Conservation (phyloP, 2,113 vertebrate species). For the Trinectes maculatus region DNA sequence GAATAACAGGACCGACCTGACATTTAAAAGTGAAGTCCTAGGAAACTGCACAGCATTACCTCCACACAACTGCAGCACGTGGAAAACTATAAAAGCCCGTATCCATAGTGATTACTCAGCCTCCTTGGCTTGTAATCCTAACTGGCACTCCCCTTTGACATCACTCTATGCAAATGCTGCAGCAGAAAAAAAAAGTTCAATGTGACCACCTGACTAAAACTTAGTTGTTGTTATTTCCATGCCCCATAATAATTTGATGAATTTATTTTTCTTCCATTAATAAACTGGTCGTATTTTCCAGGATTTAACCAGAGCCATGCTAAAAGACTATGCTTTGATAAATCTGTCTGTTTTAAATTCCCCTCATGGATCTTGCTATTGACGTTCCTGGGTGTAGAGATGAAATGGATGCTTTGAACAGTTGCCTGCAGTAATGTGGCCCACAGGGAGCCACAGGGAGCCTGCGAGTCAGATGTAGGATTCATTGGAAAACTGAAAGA, state of each 20-base stretch:
- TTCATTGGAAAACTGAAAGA: slow-evolving; percentile 30
- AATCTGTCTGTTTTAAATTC: slow-evolving; percentile 40
- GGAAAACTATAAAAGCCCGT: slow-evolving; percentile 60
- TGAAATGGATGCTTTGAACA: slow-evolving; percentile 46
- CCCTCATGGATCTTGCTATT: slow-evolving; percentile 25
- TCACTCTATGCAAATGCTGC: slow-evolving; percentile 47
- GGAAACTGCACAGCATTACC: slow-evolving; percentile 19
- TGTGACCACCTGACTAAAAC: slow-evolving; percentile 10
- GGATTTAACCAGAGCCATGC: no score
- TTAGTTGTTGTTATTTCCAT: not conserved
- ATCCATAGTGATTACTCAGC: slow-evolving; percentile 62
- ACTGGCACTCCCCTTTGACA: slow-evolving; percentile 65
- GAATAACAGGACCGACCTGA: slow-evolving; percentile 11
- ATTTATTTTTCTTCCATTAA: no score
- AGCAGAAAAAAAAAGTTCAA: slow-evolving; percentile 9
- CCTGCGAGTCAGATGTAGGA: slow-evolving; percentile 38
- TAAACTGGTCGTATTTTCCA: no score
- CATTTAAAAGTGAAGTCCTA: slow-evolving; percentile 27
- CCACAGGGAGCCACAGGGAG: slow-evolving; percentile 29
- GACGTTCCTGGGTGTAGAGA: slow-evolving; percentile 15
- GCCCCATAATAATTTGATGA: not conserved
- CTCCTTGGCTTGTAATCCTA: slow-evolving; percentile 53
- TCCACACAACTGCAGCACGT: slow-evolving; percentile 33
- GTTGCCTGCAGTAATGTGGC: slow-evolving; percentile 23
- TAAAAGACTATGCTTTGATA: slow-evolving; percentile 10